Evolutionary conservation across 1,140 invertebrate species (phyloP).

Genomic region (Hormaphis cornu): DNA sequence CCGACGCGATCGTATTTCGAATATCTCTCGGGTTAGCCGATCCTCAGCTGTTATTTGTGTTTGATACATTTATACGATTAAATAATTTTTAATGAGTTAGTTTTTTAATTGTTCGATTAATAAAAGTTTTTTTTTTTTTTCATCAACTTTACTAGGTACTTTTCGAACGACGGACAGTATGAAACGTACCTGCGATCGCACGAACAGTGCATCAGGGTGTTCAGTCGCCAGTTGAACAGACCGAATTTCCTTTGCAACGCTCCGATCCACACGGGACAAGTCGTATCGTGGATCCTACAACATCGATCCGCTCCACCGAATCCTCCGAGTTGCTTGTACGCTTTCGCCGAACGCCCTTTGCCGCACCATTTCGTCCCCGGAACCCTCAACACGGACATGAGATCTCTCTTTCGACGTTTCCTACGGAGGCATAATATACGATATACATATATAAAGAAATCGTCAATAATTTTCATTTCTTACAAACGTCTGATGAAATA

Average conservation of each 20-base stretch:
- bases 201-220: slow-evolving; percentile 75
- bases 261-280: slow-evolving; percentile 70
- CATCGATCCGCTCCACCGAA: slow-evolving; percentile 68
- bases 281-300: slow-evolving; percentile 70
- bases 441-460: neutral
- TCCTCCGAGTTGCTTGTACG: slow-evolving; percentile 66
- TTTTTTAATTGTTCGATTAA: no score
- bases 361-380: slow-evolving; percentile 85
- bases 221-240: slow-evolving; percentile 71
- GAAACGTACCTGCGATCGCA: slow-evolving; percentile 71
- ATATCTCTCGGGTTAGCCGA: no score
- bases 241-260: slow-evolving; percentile 67
- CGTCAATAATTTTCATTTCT: no score
- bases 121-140: no score
- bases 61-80: no score
- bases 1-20: no score
- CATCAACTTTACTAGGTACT: no score
- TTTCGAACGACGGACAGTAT: no score
- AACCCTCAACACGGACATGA: slow-evolving; percentile 56
- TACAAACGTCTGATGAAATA: no score
- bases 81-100: no score
- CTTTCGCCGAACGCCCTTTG: slow-evolving; percentile 61
- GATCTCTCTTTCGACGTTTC: slow-evolving; percentile 45
- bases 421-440: neutral
- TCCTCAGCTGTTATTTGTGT: no score